A percentile compares a stretch with the other conserved stretches of the same genome.
Evolutionary conservation across 2,797 vertebrate species (phyloP).

Genomic region (Taenioides sp.): DNA sequence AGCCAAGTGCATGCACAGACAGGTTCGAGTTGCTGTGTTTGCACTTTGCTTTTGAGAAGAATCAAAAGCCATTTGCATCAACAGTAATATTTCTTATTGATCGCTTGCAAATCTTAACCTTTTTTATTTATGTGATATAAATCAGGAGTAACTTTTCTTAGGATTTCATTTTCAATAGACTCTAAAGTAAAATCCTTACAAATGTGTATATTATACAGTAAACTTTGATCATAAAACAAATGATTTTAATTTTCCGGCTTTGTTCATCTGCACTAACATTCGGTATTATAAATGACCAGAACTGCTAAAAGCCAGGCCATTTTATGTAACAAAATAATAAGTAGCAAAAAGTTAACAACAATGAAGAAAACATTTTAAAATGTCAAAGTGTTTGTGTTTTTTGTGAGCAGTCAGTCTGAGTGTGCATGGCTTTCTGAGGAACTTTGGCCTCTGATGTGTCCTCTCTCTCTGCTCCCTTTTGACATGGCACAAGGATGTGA

Average conservation of each 20-base stretch:
- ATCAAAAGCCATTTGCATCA: background rate
- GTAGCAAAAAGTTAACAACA: background rate
- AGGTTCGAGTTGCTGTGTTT: background rate
- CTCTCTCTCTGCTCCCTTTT: conserved; percentile 20
- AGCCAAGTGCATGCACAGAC: conserved; percentile 24
- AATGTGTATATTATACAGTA: background rate
- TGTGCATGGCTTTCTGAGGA: conserved; percentile 71
- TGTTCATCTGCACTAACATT: background rate
- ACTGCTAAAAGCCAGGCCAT: background rate
- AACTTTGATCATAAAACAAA: background rate
- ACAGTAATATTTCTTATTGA: background rate
- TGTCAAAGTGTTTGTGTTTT: conserved; percentile 3
- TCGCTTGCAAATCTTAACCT: background rate
- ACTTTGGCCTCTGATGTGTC: conserved; percentile 56
- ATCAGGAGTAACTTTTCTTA: background rate
- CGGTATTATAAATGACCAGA: background rate
- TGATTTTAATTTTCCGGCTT: background rate
- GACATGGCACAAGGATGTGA: conserved; percentile 27
- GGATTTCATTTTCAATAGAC: background rate
- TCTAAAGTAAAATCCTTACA: background rate
- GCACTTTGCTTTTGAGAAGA: background rate
- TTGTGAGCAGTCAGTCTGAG: conserved; percentile 40
- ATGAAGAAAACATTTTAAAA: background rate
- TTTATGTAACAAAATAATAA: background rate
- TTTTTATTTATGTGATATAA: background rate